Evolutionary conservation across 1,140 invertebrate species (phyloP).

Genomic region (Bursaphelenchus mucronatus): DNA sequence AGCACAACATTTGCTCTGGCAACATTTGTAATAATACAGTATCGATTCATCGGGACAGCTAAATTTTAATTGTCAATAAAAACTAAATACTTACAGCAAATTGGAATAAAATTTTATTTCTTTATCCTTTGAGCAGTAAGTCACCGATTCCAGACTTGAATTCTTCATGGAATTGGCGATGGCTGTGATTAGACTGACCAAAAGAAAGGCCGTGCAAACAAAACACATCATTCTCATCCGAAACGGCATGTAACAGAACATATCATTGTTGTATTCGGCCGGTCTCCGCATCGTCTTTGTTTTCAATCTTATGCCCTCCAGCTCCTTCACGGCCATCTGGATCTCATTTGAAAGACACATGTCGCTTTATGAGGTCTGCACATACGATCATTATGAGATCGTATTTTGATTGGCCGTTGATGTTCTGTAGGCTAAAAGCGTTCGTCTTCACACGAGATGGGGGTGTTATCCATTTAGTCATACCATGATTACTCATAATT

Average conservation of each 20-base stretch:
- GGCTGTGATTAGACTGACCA: background rate
- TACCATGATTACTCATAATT: no score
- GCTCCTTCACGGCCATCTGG: no score
- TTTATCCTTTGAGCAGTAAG: background rate
- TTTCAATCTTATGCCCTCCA: no score
- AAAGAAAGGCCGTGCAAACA: background rate
- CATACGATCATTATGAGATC: no score
- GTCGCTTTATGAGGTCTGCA: no score
- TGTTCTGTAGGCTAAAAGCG: no score
- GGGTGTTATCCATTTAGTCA: no score
- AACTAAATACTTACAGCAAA: constrained; percentile 1
- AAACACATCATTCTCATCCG: background rate
- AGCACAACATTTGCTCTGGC: constrained; percentile 8
- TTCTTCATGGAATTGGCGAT: constrained; percentile 14
- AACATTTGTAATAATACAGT: constrained; percentile 8
- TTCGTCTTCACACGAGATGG: no score
- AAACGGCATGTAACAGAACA: background rate
- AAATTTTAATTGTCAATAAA: background rate
- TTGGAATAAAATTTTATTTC: background rate
- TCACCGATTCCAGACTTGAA: background rate
- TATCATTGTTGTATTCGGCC: background rate
- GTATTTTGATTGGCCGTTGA: no score
- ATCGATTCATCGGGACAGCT: constrained; percentile 15
- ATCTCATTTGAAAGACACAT: no score
- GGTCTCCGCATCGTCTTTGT: no score